phyloP scores from a whole-genome alignment of 2,888 invertebrate genomes.

The Andrena praecox region DNA sequence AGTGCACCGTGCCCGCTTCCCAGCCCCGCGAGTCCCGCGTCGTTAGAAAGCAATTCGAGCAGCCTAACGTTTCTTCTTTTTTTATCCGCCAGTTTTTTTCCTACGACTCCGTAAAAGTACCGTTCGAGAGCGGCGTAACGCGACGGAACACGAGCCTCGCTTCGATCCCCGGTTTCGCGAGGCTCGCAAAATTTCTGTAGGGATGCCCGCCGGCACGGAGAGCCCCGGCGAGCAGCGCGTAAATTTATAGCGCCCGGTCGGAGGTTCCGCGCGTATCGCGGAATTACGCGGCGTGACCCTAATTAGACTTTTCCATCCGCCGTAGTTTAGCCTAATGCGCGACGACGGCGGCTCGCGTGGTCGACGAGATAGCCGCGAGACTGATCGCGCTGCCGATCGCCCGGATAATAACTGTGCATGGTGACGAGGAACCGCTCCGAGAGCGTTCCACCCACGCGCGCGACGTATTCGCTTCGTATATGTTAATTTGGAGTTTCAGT shows the following conservation, averaged over 20 bases:
- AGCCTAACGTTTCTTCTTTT: neutral
- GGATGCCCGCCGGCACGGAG: conserved; percentile 28
- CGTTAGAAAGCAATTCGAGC: conserved; percentile 35
- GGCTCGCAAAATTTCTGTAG: conserved; percentile 15
- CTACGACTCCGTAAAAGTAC: neutral
- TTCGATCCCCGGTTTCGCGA: conserved; percentile 11
- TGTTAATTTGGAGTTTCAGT: no score
- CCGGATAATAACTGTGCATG: conserved; percentile 48
- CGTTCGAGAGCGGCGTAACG: conserved; percentile 1
- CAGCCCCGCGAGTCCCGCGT: conserved; percentile 14
- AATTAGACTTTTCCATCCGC: conserved; percentile 60
- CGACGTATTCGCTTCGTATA: no score
- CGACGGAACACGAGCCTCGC: neutral
- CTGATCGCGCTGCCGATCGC: conserved; percentile 27
- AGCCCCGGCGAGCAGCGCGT: conserved; percentile 18
- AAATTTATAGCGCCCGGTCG: conserved; percentile 36
- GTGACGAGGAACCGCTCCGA: conserved; percentile 43
- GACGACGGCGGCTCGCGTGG: neutral
- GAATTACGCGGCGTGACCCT: conserved; percentile 53
- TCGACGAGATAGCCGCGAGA: conserved; percentile 27
- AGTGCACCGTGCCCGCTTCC: conserved; percentile 19
- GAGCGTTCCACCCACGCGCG: conserved; percentile 38
- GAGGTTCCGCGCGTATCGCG: conserved; percentile 51
- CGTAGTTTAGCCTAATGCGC: conserved; percentile 28
- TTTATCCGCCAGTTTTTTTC: neutral